These are phyloP conservation scores for Meleagris gallopavo DNA, from an alignment of 2,113 vertebrate species.

Conservation along the genomic window DNA sequence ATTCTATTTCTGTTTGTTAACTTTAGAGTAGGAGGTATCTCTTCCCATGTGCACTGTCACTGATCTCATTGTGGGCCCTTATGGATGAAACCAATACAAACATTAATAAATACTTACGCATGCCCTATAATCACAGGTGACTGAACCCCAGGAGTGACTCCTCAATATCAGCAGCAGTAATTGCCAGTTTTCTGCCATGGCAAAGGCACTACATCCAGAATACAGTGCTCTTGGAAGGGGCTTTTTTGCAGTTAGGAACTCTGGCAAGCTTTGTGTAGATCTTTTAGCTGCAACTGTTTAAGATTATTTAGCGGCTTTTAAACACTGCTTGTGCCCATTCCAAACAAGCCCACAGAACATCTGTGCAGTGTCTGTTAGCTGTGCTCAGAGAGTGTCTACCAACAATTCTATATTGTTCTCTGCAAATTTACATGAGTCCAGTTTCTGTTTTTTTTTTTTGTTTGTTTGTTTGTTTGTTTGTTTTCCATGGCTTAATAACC, in stretches of 20 bases:
- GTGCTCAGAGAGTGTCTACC: background rate
- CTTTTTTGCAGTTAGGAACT: background rate
- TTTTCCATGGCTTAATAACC: background rate
- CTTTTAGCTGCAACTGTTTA: slow-evolving; percentile 49
- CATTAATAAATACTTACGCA: background rate
- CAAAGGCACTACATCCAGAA: background rate
- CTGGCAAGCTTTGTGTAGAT: slow-evolving; percentile 14
- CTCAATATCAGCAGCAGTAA: background rate
- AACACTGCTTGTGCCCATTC: slow-evolving; percentile 52
- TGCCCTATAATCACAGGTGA: background rate
- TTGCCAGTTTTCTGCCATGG: background rate
- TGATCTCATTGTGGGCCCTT: background rate
- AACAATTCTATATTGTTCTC: slow-evolving; percentile 64
- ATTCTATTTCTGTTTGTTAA: background rate
- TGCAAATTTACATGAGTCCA: background rate
- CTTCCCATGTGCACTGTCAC: background rate
- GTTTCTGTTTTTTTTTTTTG: background rate
- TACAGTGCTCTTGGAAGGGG: background rate
- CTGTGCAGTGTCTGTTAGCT: slow-evolving; percentile 50
- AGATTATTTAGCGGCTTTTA: slow-evolving; percentile 64
- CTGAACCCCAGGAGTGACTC: background rate
- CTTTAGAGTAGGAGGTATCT: background rate
- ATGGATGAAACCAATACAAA: accelerated
- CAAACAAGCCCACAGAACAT: slow-evolving; percentile 58
- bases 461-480: background rate